A percentile compares a stretch with the other conserved stretches of the same genome.
phyloP scores from a whole-genome alignment of 2,888 invertebrate genomes.

The Yponomeuta plumbellus region DNA sequence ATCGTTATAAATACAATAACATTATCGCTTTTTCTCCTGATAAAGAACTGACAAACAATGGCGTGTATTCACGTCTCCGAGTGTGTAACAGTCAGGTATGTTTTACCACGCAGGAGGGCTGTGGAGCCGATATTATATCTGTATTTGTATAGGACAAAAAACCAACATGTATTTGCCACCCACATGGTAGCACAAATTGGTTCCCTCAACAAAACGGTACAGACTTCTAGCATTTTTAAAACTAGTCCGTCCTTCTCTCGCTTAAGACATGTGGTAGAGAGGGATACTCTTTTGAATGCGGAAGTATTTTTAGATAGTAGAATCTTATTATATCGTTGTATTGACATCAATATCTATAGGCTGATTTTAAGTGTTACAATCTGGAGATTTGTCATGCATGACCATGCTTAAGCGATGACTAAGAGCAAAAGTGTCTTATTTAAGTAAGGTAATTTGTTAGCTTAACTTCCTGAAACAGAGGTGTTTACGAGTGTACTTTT shows the following conservation, averaged over 20 bases:
- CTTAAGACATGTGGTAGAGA: not conserved
- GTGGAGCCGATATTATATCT: constrained; percentile 43
- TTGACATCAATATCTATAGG: too few relatives aligned
- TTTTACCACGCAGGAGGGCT: constrained; percentile 55
- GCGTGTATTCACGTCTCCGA: not conserved
- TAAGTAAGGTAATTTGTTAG: not conserved
- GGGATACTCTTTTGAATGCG: not conserved
- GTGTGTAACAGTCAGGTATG: not conserved
- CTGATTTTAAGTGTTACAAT: not conserved
- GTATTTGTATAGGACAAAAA: constrained; percentile 33
- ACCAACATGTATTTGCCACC: constrained; percentile 41
- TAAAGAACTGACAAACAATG: not conserved
- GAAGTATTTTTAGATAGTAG: constrained; percentile 1
- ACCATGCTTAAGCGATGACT: constrained; percentile 1
- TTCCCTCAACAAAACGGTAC: constrained; percentile 32
- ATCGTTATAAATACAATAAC: not conserved
- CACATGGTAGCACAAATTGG: constrained; percentile 50
- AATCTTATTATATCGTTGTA: not conserved
- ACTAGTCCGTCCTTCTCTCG: too few relatives aligned
- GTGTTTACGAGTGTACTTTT: not conserved
- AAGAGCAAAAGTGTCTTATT: not conserved
- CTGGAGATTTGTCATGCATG: constrained; percentile 7
- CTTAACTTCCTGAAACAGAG: not conserved
- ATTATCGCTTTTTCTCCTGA: not conserved
- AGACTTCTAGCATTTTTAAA: not conserved